phyloP scores from a whole-genome alignment of 1,140 invertebrate species.

The Triops cancriformis region DNA sequence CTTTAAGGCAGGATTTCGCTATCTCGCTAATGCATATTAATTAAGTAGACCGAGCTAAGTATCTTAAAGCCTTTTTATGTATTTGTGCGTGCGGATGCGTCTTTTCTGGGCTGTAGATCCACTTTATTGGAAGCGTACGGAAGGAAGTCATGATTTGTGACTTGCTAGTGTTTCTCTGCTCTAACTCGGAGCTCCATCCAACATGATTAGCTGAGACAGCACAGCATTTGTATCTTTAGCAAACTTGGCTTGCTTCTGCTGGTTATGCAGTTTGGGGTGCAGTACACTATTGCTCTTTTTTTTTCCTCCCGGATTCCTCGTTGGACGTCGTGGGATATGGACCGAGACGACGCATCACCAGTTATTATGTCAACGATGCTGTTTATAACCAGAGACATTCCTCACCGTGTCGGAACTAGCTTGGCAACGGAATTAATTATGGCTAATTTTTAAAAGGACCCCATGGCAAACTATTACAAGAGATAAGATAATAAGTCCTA shows the following conservation, averaged over 20 bases:
- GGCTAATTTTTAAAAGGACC: no score
- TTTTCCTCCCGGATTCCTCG: neutral
- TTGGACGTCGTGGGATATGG: neutral
- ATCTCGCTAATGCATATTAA: neutral
- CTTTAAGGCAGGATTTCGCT: neutral
- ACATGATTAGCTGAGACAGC: slow-evolving; percentile 13
- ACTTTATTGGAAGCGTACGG: neutral
- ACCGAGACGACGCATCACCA: neutral
- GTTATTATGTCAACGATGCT: neutral
- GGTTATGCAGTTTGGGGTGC: neutral
- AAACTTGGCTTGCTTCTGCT: neutral
- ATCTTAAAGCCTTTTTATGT: neutral
- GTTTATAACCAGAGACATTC: neutral
- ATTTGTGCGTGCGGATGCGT: neutral
- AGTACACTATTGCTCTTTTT: neutral
- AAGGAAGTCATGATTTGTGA: slow-evolving; percentile 1
- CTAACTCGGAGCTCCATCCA: neutral
- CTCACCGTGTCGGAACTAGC: neutral
- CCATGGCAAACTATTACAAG: no score
- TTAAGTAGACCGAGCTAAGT: neutral
- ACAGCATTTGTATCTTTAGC: neutral
- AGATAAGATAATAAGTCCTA: no score
- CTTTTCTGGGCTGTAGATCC: neutral
- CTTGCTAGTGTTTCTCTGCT: neutral
- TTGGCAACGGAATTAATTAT: neutral